Conservation (phyloP, 2,797 vertebrate genomes). For the Notolepis coatsorum region DNA sequence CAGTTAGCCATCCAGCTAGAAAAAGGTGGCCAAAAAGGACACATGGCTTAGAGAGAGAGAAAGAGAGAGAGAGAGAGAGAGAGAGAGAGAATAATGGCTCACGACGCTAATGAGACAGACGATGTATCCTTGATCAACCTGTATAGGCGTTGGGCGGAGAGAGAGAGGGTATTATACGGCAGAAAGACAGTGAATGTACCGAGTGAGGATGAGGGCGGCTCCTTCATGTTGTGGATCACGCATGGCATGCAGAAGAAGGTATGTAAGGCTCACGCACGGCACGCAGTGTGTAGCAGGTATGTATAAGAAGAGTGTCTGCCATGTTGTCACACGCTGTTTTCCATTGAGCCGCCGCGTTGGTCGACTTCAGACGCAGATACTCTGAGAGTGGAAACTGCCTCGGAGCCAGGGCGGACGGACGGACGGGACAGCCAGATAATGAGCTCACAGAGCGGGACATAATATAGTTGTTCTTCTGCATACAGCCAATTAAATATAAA, state of each 20-base stretch:
- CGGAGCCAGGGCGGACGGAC: too few relatives aligned
- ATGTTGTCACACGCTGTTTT: neutral
- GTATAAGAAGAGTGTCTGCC: neutral
- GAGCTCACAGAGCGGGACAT: too few relatives aligned
- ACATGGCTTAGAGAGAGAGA: too few relatives aligned
- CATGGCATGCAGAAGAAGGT: neutral
- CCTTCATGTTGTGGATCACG: neutral
- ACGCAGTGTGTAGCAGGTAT: too few relatives aligned
- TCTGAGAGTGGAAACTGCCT: too few relatives aligned
- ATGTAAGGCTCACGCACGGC: neutral
- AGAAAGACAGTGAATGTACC: neutral
- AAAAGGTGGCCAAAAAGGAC: too few relatives aligned
- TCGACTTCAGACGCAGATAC: too few relatives aligned
- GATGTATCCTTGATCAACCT: neutral
- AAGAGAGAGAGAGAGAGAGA: neutral
- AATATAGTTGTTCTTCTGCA: too few relatives aligned
- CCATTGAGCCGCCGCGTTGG: too few relatives aligned
- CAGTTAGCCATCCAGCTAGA: too few relatives aligned
- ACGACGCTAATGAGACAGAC: neutral
- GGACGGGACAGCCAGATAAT: too few relatives aligned
- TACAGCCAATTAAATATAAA: too few relatives aligned
- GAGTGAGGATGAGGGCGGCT: neutral
- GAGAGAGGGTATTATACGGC: neutral
- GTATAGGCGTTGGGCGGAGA: neutral
- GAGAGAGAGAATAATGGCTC: neutral